Evolutionary conservation across 2,797 vertebrate genomes (phyloP).

Genomic region (Poecilia wingei): DNA sequence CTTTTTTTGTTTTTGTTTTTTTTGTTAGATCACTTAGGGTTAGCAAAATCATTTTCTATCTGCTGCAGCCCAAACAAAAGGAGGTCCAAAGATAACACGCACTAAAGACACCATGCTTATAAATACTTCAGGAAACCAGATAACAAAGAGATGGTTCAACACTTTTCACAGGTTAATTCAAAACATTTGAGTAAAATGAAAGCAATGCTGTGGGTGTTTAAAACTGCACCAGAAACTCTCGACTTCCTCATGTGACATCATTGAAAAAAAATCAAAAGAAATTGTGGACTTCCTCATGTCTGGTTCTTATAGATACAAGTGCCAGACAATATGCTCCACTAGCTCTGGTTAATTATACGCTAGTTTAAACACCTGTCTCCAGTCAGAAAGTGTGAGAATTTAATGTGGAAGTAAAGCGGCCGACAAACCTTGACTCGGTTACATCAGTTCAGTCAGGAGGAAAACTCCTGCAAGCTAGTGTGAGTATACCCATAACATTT

Average conservation of each 20-base stretch:
- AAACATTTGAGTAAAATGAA: neutral
- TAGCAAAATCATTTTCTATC: neutral
- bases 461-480: neutral
- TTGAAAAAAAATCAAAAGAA: neutral
- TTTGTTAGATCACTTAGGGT: neutral
- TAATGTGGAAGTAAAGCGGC: neutral
- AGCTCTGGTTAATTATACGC: neutral
- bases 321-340: neutral
- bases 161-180: neutral
- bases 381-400: neutral
- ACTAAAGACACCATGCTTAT: neutral
- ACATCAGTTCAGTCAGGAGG: neutral
- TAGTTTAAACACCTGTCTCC: neutral
- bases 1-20: too few relatives aligned
- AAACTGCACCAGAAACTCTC: neutral
- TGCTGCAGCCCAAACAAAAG: neutral
- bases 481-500: neutral
- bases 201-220: neutral
- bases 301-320: neutral
- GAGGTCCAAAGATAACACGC: neutral
- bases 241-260: neutral
- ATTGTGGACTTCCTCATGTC: neutral
- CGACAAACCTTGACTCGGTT: neutral
- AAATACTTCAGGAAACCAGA: neutral
- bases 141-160: neutral